These are phyloP conservation scores for Hapalemur alaotrensis DNA, from an alignment of 2,797 vertebrate genomes.

Conservation along the genomic window DNA sequence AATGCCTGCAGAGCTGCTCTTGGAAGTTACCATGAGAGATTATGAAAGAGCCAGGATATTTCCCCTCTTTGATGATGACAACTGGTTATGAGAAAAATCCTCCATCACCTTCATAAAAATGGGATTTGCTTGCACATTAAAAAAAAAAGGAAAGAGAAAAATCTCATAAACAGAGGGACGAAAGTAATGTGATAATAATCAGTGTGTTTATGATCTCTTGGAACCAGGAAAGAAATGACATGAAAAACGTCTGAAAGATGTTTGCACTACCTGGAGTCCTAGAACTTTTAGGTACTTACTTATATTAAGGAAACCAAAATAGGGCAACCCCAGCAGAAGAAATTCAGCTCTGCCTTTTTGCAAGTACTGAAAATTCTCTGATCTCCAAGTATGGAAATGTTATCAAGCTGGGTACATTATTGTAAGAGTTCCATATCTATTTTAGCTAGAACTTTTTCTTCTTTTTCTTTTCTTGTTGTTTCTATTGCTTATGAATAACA, in stretches of 20 bases:
- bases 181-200: not conserved
- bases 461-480: not conserved
- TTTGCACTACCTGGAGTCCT: not conserved
- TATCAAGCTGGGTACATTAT: not conserved
- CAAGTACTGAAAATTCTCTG: not conserved
- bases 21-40: not conserved
- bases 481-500: not conserved
- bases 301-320: slow-evolving; percentile 8
- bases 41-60: not conserved
- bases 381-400: not conserved
- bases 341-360: not conserved
- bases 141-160: not conserved
- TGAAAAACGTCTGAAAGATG: not conserved
- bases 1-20: not conserved
- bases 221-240: not conserved
- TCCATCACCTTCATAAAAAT: not conserved
- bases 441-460: not conserved
- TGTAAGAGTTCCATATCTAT: not conserved
- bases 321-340: not conserved
- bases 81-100: not conserved
- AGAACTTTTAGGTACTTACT: not conserved
- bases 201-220: not conserved
- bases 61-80: not conserved
- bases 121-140: not conserved
- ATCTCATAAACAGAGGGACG: not conserved